These are phyloP conservation scores for Antechinus flavipes DNA, from an alignment of 2,113 vertebrate species.

Conservation along the genomic window DNA sequence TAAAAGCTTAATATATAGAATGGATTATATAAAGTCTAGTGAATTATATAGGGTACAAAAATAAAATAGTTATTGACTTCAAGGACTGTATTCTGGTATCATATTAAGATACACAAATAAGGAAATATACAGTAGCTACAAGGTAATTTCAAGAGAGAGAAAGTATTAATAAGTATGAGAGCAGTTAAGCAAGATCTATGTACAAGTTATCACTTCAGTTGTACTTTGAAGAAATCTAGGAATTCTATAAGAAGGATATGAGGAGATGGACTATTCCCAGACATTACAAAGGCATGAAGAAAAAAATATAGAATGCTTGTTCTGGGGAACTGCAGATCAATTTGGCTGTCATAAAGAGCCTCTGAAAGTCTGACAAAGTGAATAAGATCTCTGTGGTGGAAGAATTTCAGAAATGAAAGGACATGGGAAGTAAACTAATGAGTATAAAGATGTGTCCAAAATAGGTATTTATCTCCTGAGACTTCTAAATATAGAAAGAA, in stretches of 20 bases:
- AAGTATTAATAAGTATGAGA: background rate
- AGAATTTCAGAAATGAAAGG: no score
- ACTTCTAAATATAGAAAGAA: background rate
- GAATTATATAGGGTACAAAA: background rate
- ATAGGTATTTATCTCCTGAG: background rate
- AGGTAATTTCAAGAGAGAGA: background rate
- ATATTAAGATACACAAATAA: background rate
- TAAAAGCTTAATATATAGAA: background rate
- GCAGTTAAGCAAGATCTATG: background rate
- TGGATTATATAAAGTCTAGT: background rate
- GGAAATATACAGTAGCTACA: background rate
- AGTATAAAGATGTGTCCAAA: background rate
- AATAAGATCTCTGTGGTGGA: background rate
- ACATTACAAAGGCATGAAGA: background rate
- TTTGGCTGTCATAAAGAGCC: background rate
- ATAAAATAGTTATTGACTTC: background rate
- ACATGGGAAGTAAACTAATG: no score
- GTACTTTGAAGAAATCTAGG: background rate
- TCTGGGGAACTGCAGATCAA: background rate
- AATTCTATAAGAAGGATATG: background rate
- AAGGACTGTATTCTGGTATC: background rate
- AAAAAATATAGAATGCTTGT: background rate
- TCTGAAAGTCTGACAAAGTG: background rate
- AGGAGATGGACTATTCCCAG: background rate
- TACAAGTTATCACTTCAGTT: background rate